Evolutionary conservation across 2,888 invertebrate genomes (phyloP), one percentile per base, ranked within the genome.

Genomic region (Syrista parreyssii): DNA sequence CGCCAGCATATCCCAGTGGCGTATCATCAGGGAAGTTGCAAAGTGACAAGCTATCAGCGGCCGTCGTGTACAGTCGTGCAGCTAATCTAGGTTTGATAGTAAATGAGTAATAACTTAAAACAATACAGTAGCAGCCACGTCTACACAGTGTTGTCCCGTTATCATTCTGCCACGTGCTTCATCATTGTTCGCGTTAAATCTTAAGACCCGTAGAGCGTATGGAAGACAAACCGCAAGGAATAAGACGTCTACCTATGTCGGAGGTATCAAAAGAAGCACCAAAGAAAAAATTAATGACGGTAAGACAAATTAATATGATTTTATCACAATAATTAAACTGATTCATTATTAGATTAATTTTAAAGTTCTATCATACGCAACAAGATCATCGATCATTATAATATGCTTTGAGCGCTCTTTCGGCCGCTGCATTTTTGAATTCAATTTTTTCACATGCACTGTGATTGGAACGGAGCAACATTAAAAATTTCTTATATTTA

Each of bases 251-350:
- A 74, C 30, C 30, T 68, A 78, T 78, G 78, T 78, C 78, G 12
- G 69, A 75, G 75, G 78, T 75, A 31, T 73, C 36, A 68, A 71
- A 30, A 74, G 83, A 86, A 78, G 80, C 80, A 68, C 85, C 86
- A 31, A 87, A 84, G 73, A 89, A 89, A 82, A 85, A 83, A 77
- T 82, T 86, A 76, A 88, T 89, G 87, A 87, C 87, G 83, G 89
- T 89, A 86, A 36, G 84, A 75, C 40, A 31, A 55, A 23, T 55
- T 55, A 23, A 55, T 23, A 55, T 55, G 15, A 55, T 55, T 23
- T 55, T 9, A 1, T 6, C 23, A 55, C 9, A 55, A 55, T 11
- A 55, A 55, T 55, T 55, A 1, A 55, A 55, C 9, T 23, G 23
- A 23, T 23, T 23, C 23, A 55, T 55, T 55, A 23, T 55, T 23